Percentiles rank a stretch among this genome's conserved stretches.
phyloP scores from a whole-genome alignment of 1,140 invertebrate genomes.

The Tachypleus tridentatus region DNA sequence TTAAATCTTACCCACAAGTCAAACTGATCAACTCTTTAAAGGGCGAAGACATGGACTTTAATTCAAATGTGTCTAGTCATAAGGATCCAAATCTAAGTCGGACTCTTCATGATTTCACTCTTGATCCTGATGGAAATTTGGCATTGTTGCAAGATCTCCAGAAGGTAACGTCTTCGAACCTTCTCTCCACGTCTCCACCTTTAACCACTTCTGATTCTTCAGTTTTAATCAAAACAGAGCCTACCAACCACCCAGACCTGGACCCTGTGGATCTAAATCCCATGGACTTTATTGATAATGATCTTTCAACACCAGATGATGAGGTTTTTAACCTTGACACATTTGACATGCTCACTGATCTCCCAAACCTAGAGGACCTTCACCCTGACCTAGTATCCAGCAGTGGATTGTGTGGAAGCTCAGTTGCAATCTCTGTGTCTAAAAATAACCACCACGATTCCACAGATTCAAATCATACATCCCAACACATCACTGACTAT shows the following conservation, averaged over 20 bases:
- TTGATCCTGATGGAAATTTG: too few species aligned
- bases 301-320: slow-evolving; percentile 56
- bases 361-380: slow-evolving; percentile 63
- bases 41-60: too few species aligned
- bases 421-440: slow-evolving; percentile 1
- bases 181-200: too few species aligned
- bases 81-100: too few species aligned
- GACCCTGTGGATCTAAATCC: slow-evolving; percentile 51
- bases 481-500: slow-evolving; percentile 79
- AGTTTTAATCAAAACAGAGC: slow-evolving; percentile 16
- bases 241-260: slow-evolving; percentile 9
- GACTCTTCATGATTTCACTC: too few species aligned
- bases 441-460: background rate
- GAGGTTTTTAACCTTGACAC: slow-evolving; percentile 89
- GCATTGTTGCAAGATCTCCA: too few species aligned
- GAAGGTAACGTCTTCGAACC: too few species aligned
- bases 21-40: too few species aligned
- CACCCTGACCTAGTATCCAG: slow-evolving; percentile 22
- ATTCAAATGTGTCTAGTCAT: too few species aligned
- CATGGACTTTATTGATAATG: slow-evolving; percentile 70
- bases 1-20: too few species aligned
- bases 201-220: background rate
- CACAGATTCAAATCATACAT: slow-evolving; percentile 36
- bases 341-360: slow-evolving; percentile 85
- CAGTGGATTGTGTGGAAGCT: slow-evolving; percentile 14